A percentile compares a stretch with the other conserved stretches of the same genome.
Evolutionary conservation across 2,113 vertebrate species (phyloP).

Genomic region (Clarias batrachus): DNA sequence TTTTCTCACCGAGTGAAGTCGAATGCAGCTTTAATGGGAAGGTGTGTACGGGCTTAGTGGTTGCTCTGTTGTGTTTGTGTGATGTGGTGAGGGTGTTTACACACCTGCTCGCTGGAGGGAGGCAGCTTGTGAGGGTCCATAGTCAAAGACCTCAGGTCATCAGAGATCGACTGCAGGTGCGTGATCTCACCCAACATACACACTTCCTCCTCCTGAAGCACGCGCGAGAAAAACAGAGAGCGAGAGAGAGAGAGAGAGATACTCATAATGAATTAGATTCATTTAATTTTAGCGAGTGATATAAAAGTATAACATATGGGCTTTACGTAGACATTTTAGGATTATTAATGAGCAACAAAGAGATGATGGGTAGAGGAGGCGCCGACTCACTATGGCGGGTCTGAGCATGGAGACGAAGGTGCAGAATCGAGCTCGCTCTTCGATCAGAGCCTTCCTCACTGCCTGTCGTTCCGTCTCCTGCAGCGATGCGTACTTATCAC

Average conservation of each 20-base stretch:
- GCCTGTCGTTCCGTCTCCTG: slow-evolving; percentile 83
- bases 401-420: slow-evolving; percentile 86
- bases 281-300: too few species aligned
- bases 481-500: slow-evolving; percentile 85
- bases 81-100: slow-evolving; percentile 3
- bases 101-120: slow-evolving; percentile 89
- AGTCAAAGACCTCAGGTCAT: slow-evolving; percentile 87
- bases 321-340: neutral
- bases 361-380: neutral
- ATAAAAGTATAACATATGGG: too few species aligned
- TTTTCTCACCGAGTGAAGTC: neutral
- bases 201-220: slow-evolving; percentile 88
- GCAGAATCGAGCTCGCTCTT: slow-evolving; percentile 87
- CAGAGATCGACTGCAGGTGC: slow-evolving; percentile 89
- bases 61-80: neutral
- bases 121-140: slow-evolving; percentile 96
- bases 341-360: neutral
- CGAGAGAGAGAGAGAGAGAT: neutral
- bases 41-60: neutral
- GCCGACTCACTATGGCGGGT: slow-evolving; percentile 84
- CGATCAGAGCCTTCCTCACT: slow-evolving; percentile 60
- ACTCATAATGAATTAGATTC: too few species aligned
- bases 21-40: neutral
- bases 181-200: slow-evolving; percentile 92
- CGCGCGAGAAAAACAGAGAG: neutral